phyloP scores from a whole-genome alignment of 2,113 vertebrate species.

The Gymnarchus niloticus region DNA sequence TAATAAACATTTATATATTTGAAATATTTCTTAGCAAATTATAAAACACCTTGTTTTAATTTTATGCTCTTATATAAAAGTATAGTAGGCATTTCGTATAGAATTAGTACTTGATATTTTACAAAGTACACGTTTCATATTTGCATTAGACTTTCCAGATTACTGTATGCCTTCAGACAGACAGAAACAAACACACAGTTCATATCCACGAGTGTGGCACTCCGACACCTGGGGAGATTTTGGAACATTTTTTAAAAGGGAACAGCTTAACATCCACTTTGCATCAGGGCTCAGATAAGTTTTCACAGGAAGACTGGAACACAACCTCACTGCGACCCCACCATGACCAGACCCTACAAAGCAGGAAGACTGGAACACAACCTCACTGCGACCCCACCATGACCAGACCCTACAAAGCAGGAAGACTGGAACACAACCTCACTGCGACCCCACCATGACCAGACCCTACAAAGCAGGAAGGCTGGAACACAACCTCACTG shows the following conservation, averaged over 20 bases:
- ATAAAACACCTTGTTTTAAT: slow-evolving; percentile 17
- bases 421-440: too few species aligned
- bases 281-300: not conserved
- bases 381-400: not conserved
- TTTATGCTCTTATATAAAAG: slow-evolving; percentile 13
- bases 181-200: slow-evolving; percentile 47
- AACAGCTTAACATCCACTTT: not conserved
- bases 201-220: too few species aligned
- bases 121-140: not conserved
- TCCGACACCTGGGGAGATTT: not conserved
- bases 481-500: too few species aligned
- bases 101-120: slow-evolving; percentile 17
- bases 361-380: too few species aligned
- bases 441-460: not conserved
- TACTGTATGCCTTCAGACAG: not conserved
- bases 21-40: slow-evolving; percentile 25
- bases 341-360: not conserved
- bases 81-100: slow-evolving; percentile 14
- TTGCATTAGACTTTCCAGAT: slow-evolving; percentile 1
- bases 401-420: not conserved
- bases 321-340: not conserved
- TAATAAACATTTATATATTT: slow-evolving; percentile 45
- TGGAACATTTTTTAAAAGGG: not conserved
- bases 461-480: not conserved
- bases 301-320: not conserved